Conservation (phyloP, 2,888 invertebrate genomes). For the Drosophila meridiana region DNA sequence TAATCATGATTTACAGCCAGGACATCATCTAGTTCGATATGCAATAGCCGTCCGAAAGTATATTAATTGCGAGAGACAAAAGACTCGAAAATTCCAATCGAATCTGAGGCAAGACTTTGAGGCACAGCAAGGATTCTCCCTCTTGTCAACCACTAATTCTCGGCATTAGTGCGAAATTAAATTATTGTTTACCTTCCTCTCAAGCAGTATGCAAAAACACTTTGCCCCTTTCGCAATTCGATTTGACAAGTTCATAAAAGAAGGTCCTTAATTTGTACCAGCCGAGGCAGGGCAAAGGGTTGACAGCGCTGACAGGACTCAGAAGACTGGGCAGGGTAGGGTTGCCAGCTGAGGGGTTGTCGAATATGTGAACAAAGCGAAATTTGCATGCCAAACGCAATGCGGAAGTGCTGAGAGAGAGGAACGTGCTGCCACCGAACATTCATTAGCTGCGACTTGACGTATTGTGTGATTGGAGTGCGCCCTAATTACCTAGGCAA, state of each 20-base stretch:
- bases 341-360: slow-evolving; percentile 38
- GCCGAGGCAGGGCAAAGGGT: slow-evolving; percentile 23
- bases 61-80: slow-evolving; percentile 1
- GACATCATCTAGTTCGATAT: slow-evolving; percentile 36
- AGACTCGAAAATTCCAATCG: neutral
- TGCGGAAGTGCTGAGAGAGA: neutral
- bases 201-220: slow-evolving; percentile 40
- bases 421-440: slow-evolving; percentile 13
- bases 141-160: slow-evolving; percentile 82
- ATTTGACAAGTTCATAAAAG: slow-evolving; percentile 47
- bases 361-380: slow-evolving; percentile 56
- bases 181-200: slow-evolving; percentile 80
- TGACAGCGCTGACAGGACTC: slow-evolving; percentile 12
- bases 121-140: slow-evolving; percentile 31
- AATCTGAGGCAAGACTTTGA: slow-evolving; percentile 5
- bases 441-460: slow-evolving; percentile 60
- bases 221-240: slow-evolving; percentile 39
- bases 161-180: slow-evolving; percentile 81
- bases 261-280: slow-evolving; percentile 40
- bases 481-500: slow-evolving; percentile 39
- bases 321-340: neutral
- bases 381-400: slow-evolving; percentile 54
- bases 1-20: slow-evolving; percentile 84
- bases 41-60: slow-evolving; percentile 43
- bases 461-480: slow-evolving; percentile 16